These are phyloP conservation scores for Epiblema foenella DNA, from an alignment of 2,888 invertebrate species.

Conservation along the genomic window DNA sequence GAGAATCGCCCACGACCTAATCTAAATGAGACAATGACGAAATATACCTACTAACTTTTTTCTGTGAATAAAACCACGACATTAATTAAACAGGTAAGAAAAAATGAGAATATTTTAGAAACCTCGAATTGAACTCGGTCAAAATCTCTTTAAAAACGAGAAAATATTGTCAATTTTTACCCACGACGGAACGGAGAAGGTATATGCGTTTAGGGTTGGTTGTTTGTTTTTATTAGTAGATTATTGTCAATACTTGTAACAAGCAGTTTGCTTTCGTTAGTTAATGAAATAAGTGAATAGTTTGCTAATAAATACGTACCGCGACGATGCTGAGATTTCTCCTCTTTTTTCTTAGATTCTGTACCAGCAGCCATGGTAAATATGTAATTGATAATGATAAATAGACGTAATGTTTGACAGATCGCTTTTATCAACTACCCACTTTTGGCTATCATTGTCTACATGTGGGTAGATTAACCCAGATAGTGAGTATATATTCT, in stretches of 20 bases:
- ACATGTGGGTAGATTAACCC: constrained; percentile 36
- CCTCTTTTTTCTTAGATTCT: constrained; percentile 10
- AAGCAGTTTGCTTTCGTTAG: neutral
- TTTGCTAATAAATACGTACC: constrained; percentile 19
- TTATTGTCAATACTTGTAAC: neutral
- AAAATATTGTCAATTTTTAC: too few species aligned
- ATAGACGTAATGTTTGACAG: constrained; percentile 19
- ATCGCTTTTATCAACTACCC: constrained; percentile 8
- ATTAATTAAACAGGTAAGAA: neutral
- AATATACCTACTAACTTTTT: too few species aligned
- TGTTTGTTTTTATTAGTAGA: too few species aligned
- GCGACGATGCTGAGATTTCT: neutral
- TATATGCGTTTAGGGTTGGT: too few species aligned
- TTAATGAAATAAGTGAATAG: neutral
- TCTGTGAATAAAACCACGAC: neutral
- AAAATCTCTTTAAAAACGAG: too few species aligned
- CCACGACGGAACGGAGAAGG: too few species aligned
- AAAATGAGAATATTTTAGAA: too few species aligned
- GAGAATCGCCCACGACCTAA: too few species aligned
- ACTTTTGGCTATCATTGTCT: neutral
- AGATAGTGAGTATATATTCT: too few species aligned
- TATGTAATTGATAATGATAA: neutral
- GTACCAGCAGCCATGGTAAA: constrained; percentile 36
- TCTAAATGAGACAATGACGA: too few species aligned
- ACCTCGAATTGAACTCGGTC: too few species aligned